Percentiles rank a stretch among this genome's conserved stretches.
Conservation (phyloP, 2,888 invertebrate genomes). For the Drosophila fulvimacula region DNA sequence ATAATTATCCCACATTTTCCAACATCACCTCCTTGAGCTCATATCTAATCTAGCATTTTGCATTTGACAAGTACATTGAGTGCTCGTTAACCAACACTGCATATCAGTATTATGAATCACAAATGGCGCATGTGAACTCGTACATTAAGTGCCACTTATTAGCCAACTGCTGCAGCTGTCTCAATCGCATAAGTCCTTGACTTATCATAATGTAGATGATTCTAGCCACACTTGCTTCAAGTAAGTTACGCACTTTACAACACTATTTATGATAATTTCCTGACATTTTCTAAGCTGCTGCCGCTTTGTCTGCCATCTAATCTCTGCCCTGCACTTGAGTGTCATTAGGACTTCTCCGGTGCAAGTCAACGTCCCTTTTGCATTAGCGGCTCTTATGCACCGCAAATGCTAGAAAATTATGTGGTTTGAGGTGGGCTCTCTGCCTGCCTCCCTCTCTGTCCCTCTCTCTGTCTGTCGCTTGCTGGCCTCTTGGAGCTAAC, state of each 20-base stretch:
- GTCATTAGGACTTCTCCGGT: conserved; percentile 16
- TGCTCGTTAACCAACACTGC: not conserved
- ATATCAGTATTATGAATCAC: not conserved
- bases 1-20: too few relatives aligned
- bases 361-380: conserved; percentile 24
- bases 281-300: conserved; percentile 4
- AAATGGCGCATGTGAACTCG: not conserved
- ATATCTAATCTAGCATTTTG: too few relatives aligned
- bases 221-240: not conserved
- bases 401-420: conserved; percentile 71
- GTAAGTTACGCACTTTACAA: conserved; percentile 6
- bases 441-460: not conserved
- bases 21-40: too few relatives aligned
- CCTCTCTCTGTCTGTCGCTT: not conserved
- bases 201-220: not conserved
- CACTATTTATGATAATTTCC: conserved; percentile 3
- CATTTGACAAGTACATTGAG: too few relatives aligned
- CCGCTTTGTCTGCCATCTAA: conserved; percentile 12
- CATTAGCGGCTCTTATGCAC: conserved; percentile 60
- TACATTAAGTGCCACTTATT: not conserved
- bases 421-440: conserved; percentile 26
- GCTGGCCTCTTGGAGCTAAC: conserved; percentile 16
- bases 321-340: conserved; percentile 38
- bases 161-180: not conserved
- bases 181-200: not conserved